A percentile compares a stretch with the other conserved stretches of the same genome.
phyloP scores from a whole-genome alignment of 92 coral and sea anemone genomes.

The Nematostella vectensis region DNA sequence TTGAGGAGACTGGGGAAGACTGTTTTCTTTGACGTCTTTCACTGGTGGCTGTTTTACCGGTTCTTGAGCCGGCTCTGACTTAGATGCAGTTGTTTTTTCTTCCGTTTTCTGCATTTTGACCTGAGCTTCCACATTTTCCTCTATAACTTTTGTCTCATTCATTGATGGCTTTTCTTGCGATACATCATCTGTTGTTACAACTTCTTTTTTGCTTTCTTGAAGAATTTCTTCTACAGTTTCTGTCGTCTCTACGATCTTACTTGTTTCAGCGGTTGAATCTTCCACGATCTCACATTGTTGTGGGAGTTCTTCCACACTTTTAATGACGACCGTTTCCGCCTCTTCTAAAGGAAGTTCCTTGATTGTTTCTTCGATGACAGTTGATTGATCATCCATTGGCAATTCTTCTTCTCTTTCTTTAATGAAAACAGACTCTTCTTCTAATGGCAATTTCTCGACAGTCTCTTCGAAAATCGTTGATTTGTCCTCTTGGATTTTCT shows the following conservation, averaged over 20 bases:
- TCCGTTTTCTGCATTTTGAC: no score
- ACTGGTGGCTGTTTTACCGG: conserved; percentile 5
- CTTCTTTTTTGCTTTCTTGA: conserved; percentile 10
- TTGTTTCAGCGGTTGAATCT: neutral
- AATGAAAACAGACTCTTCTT: neutral
- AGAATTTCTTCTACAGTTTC: neutral
- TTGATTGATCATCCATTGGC: neutral
- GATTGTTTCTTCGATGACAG: neutral
- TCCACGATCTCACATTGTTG: neutral
- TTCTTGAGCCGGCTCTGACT: neutral
- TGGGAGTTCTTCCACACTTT: conserved; percentile 1
- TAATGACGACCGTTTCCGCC: neutral
- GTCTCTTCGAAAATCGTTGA: neutral
- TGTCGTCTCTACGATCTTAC: neutral
- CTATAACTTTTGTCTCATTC: no score
- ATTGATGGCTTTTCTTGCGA: neutral
- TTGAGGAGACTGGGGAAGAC: neutral
- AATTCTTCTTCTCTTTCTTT: neutral
- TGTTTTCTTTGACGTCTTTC: neutral
- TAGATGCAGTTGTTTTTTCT: neutral
- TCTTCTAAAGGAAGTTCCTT: neutral
- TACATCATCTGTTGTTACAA: conserved; percentile 1
- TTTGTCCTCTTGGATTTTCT: neutral
- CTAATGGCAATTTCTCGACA: neutral
- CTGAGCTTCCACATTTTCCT: no score